Conservation (phyloP, 2,113 vertebrate genomes). For the Camarhynchus parvulus region DNA sequence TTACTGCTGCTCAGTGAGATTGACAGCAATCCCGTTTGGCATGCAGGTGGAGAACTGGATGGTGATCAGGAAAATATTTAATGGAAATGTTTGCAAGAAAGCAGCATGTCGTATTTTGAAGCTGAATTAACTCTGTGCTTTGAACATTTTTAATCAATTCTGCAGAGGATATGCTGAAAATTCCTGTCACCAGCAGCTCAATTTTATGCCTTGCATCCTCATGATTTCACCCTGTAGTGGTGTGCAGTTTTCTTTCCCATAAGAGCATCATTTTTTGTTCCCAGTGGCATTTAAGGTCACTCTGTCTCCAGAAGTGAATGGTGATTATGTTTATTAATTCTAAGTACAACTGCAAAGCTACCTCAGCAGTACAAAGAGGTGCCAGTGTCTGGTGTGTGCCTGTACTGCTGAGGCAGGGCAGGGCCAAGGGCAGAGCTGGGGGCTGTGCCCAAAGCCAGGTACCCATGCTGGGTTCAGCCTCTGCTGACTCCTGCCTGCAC, state of each 20-base stretch:
- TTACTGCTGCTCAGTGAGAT: not conserved
- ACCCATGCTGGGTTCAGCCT: not conserved
- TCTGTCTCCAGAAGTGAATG: not conserved
- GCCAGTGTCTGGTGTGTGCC: not conserved
- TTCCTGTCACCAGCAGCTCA: not conserved
- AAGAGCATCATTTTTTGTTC: not conserved
- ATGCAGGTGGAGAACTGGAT: not conserved
- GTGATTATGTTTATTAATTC: not conserved
- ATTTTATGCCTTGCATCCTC: not conserved
- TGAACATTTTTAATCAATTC: not conserved
- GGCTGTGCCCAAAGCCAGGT: accelerated
- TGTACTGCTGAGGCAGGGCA: not conserved
- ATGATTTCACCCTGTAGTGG: not conserved
- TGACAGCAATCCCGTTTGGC: not conserved
- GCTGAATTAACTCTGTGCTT: not conserved
- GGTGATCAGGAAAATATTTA: not conserved
- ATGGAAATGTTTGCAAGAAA: not conserved
- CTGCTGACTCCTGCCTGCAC: not conserved
- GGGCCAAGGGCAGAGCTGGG: accelerated
- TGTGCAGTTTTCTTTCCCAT: not conserved
- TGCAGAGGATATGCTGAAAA: not conserved
- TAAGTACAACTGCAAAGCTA: not conserved
- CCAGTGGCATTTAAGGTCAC: not conserved
- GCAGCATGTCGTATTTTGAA: not conserved
- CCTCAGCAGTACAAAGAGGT: not conserved